A percentile compares a stretch with the other conserved stretches of the same genome.
Conservation (phyloP, 2,888 invertebrate species). For the Agrypnus murinus region DNA sequence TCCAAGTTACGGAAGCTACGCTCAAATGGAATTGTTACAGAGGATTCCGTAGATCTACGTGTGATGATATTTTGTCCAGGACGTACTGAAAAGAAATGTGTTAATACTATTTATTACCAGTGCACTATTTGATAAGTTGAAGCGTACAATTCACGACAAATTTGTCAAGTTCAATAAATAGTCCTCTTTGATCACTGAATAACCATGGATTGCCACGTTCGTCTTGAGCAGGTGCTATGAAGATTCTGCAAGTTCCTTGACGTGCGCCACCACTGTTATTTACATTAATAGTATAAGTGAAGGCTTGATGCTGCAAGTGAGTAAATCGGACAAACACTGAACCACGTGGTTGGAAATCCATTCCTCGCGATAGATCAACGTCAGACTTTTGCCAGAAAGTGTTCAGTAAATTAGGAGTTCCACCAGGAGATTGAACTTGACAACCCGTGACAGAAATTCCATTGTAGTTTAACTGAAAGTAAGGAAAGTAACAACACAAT, state of each 20-base stretch:
- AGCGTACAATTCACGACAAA: constrained; percentile 78
- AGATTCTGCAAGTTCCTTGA: constrained; percentile 81
- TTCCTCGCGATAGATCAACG: constrained; percentile 84
- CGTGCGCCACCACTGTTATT: constrained; percentile 71
- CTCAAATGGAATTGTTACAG: constrained; percentile 90
- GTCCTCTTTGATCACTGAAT: constrained; percentile 77
- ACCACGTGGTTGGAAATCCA: constrained; percentile 88
- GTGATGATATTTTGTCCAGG: constrained; percentile 80
- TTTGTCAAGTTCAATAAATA: constrained; percentile 85
- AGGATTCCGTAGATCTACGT: constrained; percentile 81
- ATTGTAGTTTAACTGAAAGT: constrained; percentile 76
- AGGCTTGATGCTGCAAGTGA: constrained; percentile 85
- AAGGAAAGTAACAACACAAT: no score
- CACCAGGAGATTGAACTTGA: constrained; percentile 73
- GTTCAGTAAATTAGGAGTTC: constrained; percentile 74
- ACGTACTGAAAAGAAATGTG: constrained; percentile 74
- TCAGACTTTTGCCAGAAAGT: constrained; percentile 89
- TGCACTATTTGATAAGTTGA: not conserved
- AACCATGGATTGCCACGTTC: constrained; percentile 77
- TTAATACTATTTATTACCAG: not conserved
- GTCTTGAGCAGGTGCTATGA: constrained; percentile 80
- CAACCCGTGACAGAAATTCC: constrained; percentile 77
- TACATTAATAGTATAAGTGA: constrained; percentile 75
- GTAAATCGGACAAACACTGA: constrained; percentile 82
- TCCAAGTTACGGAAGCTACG: constrained; percentile 85